phyloP scores from a whole-genome alignment of 2,113 vertebrate genomes.

The Pelecanoides urinatrix region DNA sequence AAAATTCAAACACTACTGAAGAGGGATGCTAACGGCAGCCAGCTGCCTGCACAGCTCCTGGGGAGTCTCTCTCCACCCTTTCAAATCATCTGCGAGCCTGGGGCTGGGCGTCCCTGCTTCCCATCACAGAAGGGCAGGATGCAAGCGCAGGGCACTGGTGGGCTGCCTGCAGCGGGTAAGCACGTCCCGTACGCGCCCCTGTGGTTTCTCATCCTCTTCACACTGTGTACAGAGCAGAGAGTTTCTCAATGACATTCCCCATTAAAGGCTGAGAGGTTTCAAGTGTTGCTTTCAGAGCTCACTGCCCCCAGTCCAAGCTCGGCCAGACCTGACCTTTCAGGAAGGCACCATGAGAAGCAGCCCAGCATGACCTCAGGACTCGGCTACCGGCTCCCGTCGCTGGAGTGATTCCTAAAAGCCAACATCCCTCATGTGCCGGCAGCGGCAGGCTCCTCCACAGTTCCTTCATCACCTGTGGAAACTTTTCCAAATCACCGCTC shows the following conservation, averaged over 20 bases:
- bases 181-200: accelerated
- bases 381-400: neutral
- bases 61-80: neutral
- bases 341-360: neutral
- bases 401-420: neutral
- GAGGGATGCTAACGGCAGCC: neutral
- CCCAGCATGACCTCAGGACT: neutral
- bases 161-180: accelerated
- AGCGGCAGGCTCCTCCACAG: neutral
- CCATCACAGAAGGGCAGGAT: neutral
- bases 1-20: neutral
- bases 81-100: neutral
- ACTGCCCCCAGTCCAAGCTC: neutral
- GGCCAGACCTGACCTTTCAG: accelerated
- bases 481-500: neutral
- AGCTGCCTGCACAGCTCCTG: neutral
- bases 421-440: neutral
- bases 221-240: neutral
- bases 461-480: neutral
- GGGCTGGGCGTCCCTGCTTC: neutral
- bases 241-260: neutral
- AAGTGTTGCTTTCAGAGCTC: neutral
- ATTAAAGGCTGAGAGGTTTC: neutral
- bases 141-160: accelerated
- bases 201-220: neutral